These are phyloP conservation scores for Pomacea maculata DNA, from an alignment of 1,140 invertebrate species.

Conservation along the genomic window DNA sequence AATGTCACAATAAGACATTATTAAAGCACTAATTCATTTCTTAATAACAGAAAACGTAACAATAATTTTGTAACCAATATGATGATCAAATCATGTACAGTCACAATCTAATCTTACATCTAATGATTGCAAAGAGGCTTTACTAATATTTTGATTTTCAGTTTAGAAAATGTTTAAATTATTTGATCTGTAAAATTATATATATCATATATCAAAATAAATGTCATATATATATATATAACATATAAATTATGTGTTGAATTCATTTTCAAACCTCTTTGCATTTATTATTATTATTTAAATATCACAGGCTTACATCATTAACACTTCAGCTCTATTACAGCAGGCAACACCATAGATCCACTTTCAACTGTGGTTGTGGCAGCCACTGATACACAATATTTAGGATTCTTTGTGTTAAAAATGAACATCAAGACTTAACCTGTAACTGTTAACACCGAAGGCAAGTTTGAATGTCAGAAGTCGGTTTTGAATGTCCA, in stretches of 20 bases:
- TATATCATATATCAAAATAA: not conserved
- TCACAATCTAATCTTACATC: too few relatives aligned
- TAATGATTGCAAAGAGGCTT: too few relatives aligned
- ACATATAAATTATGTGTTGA: not conserved
- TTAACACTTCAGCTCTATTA: too few relatives aligned
- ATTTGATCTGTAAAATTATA: not conserved
- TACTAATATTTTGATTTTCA: not conserved
- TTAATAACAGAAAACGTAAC: too few relatives aligned
- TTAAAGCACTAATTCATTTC: too few relatives aligned
- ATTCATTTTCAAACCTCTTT: too few relatives aligned
- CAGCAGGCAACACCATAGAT: too few relatives aligned
- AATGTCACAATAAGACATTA: too few relatives aligned
- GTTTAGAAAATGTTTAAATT: not conserved
- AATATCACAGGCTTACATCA: not conserved
- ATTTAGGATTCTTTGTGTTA: not conserved
- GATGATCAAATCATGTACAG: too few relatives aligned
- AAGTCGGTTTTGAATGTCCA: conserved; percentile 46
- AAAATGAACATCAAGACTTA: not conserved
- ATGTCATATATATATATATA: not conserved
- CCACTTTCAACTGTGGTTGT: too few relatives aligned
- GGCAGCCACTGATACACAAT: too few relatives aligned
- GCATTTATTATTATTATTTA: not conserved
- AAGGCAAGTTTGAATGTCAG: conserved; percentile 43
- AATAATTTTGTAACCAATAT: too few relatives aligned
- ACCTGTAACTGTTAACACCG: conserved; percentile 45